Base-by-base conservation (phyloP, 2,888 invertebrate genomes). In the Caenorhabditis angaria region DNA sequence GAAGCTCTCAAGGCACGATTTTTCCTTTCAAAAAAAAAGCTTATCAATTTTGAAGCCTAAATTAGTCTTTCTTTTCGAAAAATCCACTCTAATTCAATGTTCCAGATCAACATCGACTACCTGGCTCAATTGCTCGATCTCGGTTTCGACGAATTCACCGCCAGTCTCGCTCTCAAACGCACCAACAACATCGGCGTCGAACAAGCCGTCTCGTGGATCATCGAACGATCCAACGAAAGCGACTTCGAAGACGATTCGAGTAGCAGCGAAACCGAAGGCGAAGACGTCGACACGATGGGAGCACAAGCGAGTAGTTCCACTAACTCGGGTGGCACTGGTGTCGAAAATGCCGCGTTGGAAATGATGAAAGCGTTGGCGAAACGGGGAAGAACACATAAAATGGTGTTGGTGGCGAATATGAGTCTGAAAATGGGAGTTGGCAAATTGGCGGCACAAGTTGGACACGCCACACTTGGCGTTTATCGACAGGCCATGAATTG, bases 391-490 rank as follows among this genome's bases (percentile, higher is more conserved):
- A 80, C 80, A 0, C 91, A 89, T 86, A 92, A 92, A 88, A 92
- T 92, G 92, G 91, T 91, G 25, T 91, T 92, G 87, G 90, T 91
- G 29, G 91, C 91, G 6, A 92, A 92, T 86, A 87, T 88, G 53
- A 89, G 90, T 28, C 87, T 92, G 59, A 89, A 90, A 76, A 92
- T 92, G 92, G 91, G 91, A 0, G 87, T 90, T 29, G 92, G 92
- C 1, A 92, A 92, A 87, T 87, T 91, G 48, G 90, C 91, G 24
- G 90, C 91, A 48, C 91, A 91, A 88, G 86, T 85, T 32, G 91
- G 90, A 0, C 91, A 92, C 87, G 91, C 91, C 27, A 90, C 91
- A 53, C 86, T 92, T 20, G 91, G 90, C 4, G 86, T 91, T 47
- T 91, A 91, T 83, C 87, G 90, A 58, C 62, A 80, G 64, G 80